Base-by-base conservation (phyloP, 2,797 vertebrate species). In the Macrochelys suwanniensis region DNA sequence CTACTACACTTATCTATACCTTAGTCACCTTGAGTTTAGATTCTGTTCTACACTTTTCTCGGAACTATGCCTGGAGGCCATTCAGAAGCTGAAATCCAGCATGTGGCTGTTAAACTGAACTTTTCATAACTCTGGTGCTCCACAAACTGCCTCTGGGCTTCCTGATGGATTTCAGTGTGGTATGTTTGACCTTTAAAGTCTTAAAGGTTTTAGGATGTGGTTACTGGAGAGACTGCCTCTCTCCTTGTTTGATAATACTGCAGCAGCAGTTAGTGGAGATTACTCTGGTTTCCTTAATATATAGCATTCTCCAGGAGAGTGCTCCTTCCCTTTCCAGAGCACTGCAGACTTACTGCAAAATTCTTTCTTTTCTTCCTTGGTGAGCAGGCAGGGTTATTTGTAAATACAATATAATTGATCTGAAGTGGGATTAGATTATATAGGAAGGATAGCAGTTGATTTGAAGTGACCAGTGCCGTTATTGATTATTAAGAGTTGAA, bases 391-490 rank as follows among this genome's bases (percentile, higher is more conserved):
- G n/a, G 19, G 10, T 23, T 71, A 88, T 88, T 81, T 80, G 53
- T 88, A 84, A 80, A 54, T 90, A 33, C 2, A n/a, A 0, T 80
- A 47, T 83, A 28, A 59, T 21, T 89, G 77, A 87, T 37, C n/a
- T 68, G 65, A 68, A 68, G 17, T 68, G 65, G 5, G 65, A 37
- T 68, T 68, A 68, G 49, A 88, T 94, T 79, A 76, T 88, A 84
- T 96, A 94, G 93, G 89, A 68, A 21, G 65, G 9, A 68, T n/a
- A 37, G 33, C 82, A 45, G 80, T 50, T 87, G 84, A 91, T 92
- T 93, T 95, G 79, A 93, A 95, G 56, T 92, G 82, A 92, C 33
- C 92, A 89, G 82, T 74, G 54, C 85, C 91, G 80, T 92, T 90
- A 80, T 90, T 94, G 80, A 94, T 94, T 51, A 19, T 89, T 85